Evolutionary conservation across 2,888 invertebrate species (phyloP), one percentile per base, ranked within the genome.

Genomic region (Vandiemenella viatica): DNA sequence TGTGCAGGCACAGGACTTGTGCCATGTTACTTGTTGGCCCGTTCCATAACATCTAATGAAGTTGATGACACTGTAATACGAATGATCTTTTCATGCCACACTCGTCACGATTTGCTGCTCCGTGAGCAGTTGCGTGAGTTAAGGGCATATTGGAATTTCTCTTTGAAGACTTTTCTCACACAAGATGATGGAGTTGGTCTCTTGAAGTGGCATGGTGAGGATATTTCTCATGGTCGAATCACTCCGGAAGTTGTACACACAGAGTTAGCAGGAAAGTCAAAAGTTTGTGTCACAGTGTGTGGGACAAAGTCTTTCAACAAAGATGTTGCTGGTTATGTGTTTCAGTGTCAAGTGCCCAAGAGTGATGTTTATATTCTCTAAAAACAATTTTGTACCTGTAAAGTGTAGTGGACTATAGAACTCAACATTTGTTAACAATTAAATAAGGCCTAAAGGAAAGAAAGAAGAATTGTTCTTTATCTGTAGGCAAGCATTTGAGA

Each of bases 1-100:
- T 72, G 80, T 42, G 84, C 84, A 61, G 87, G 87, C 1, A 82
- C 85, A 19, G 87, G 85, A 0, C 74, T 87, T 53, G 77, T 83
- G 16, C 80, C 86, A 20, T 72, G 84, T 59, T 70, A 75, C 57
- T 70, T 76, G 15, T 71, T 87, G 10, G 73, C 83, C 45, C 65
- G 73, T 22, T 63, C 68, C 32, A 71, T 85, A 53, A 58, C 86
- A 45, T 60, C 68, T 18, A 74, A 86, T 65, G 81, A 81, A 55
- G 72, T 77, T 21, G 81, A 83, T 59, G 73, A 78, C 57, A 79
- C 78, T 1, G 68, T 71, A 60, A 60, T 87, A 32, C 63, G 69
- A 48, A 68, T 87, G 53, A 63, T 74, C 49, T 81, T 74, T 59
- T 80, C 81, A 57, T 80, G 79, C 60, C 64, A 67, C 55, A 68